Evolutionary conservation across 2,888 invertebrate species (phyloP), one percentile per base, ranked within the genome.

Genomic region (Pelosia muscerda): DNA sequence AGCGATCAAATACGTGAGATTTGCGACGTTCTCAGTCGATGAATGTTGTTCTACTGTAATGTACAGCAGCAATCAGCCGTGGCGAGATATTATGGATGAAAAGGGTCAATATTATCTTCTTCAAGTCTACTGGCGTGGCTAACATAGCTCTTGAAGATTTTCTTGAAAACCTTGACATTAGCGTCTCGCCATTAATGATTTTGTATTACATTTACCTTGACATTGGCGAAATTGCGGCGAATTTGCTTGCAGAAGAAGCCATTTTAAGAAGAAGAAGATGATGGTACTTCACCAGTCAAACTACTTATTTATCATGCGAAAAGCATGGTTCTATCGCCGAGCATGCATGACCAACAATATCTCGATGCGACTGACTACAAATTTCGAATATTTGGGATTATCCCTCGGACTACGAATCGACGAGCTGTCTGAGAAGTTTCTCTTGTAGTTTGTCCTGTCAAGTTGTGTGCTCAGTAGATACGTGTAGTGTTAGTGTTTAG

Each of bases 1-100:
- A 87, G 85, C 84, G 90, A 90, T 90, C 89, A 90, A 92, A 93
- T 93, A 92, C 93, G 92, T 93, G 92, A 91, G 90, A 92, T 91
- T 90, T 87, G 90, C 87, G 83, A 86, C 89, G 90, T 85, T 87
- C 88, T 82, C 79, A 60, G 59, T 66, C 63, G 38, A 63, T 75
- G 78, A 69, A 77, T 73, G 79, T 77, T 79, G 79, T 82, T 84
- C 78, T 87, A 88, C 87, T 81, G 80, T 77, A 77, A 75, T 73
- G 78, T 74, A 61, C 72, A 22, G 19, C 28, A 49, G 31, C 65
- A 53, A 71, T 69, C 63, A 72, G 60, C 28, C 62, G 66, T 66
- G 53, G 66, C 38, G 26, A n/a, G 15, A 25, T 26, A 10, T 13
- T 9, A 5, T 22, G 28, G 23, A 15, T 62, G 23, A 9, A 15